A percentile compares a stretch with the other conserved stretches of the same genome.
Evolutionary conservation across 92 coral and sea anemone species (phyloP).

Genomic region (Plumapathes pennacea): DNA sequence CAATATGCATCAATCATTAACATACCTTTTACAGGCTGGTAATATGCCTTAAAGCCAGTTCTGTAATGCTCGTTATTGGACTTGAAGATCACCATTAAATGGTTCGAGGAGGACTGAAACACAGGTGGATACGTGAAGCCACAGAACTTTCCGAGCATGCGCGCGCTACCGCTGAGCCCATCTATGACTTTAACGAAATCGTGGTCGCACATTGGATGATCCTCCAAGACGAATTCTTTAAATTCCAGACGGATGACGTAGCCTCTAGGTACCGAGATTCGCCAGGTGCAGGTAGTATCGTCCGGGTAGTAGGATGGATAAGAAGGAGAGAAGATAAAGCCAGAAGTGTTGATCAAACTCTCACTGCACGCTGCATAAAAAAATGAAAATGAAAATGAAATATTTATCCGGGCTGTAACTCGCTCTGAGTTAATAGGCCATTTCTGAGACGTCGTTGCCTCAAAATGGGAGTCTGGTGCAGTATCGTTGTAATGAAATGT

Average conservation of each 20-base stretch:
- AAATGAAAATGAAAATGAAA: not conserved
- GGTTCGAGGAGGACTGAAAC: conserved; percentile 16
- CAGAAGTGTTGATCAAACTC: conserved; percentile 25
- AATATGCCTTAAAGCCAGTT: conserved; percentile 59
- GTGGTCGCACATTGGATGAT: conserved; percentile 25
- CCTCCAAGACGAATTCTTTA: conserved; percentile 27
- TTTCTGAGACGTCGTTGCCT: no score
- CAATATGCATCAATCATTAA: no score
- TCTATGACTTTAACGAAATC: conserved; percentile 44
- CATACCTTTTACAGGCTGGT: conserved; percentile 23
- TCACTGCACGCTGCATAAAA: conserved; percentile 12
- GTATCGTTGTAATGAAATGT: no score
- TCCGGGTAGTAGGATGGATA: conserved; percentile 34
- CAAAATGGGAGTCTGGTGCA: no score
- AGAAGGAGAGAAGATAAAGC: conserved; percentile 39
- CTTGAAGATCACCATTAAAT: conserved; percentile 13
- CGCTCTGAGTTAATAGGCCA: no score
- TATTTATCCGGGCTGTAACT: no score
- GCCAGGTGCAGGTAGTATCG: conserved; percentile 34
- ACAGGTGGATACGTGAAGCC: conserved; percentile 34
- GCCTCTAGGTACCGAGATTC: conserved; percentile 15
- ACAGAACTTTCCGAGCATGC: conserved; percentile 39
- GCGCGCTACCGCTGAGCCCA: conserved; percentile 3
- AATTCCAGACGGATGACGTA: conserved; percentile 30
- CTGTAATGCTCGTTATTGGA: conserved; percentile 16